A percentile compares a stretch with the other conserved stretches of the same genome.
phyloP scores from a whole-genome alignment of 1,140 invertebrate genomes.

The Himalopsyche phryganea region DNA sequence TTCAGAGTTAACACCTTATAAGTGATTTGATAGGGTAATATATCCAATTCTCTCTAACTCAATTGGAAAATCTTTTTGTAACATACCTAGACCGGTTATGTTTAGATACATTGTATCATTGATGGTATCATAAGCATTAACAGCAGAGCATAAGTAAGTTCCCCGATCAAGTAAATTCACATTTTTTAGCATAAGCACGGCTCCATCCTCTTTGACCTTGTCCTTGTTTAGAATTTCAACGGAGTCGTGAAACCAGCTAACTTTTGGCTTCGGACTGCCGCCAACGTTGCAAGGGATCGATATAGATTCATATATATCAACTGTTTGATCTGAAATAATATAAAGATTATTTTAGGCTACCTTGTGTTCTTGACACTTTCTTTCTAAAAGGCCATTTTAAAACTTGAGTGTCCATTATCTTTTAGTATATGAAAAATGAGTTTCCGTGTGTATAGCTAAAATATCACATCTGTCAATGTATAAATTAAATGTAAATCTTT shows the following conservation, averaged over 20 bases:
- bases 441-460: too few relatives aligned
- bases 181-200: constrained; percentile 24
- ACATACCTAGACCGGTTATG: constrained; percentile 12
- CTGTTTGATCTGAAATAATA: constrained; percentile 39
- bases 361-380: too few relatives aligned
- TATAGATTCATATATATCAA: constrained; percentile 39
- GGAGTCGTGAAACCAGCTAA: constrained; percentile 41
- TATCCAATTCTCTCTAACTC: too few relatives aligned
- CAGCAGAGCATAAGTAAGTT: constrained; percentile 16
- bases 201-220: not conserved
- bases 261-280: constrained; percentile 33
- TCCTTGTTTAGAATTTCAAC: constrained; percentile 27
- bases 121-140: constrained; percentile 9
- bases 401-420: too few relatives aligned
- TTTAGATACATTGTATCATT: constrained; percentile 12
- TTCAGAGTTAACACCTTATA: too few relatives aligned
- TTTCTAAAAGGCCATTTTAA: too few relatives aligned
- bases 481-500: too few relatives aligned
- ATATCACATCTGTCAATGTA: too few relatives aligned
- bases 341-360: too few relatives aligned
- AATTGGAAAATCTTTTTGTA: too few relatives aligned
- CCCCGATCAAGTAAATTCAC: constrained; percentile 9
- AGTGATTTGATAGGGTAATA: too few relatives aligned
- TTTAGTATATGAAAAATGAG: too few relatives aligned
- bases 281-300: constrained; percentile 38